Base-by-base conservation (phyloP, 1,140 invertebrate species). In the Zaprionus gabonicus region DNA sequence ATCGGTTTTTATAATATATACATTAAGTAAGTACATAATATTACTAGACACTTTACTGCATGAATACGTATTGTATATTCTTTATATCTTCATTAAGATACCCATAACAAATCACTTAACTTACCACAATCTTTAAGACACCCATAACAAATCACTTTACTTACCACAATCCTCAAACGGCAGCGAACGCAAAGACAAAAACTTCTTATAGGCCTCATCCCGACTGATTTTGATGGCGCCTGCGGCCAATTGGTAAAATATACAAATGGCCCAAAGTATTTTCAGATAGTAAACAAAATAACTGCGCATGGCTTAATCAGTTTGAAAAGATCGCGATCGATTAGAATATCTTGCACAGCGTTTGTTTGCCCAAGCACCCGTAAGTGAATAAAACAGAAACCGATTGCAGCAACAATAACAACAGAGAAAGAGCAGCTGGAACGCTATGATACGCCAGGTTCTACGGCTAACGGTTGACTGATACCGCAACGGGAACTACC, bases 81-180 rank as follows among this genome's bases (percentile, higher is more conserved):
- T 4, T 15, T 41, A 41, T 41, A 41, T 15, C 5, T 2, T n/a
- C 38, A 41, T 41, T 1, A 4, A 41, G 38, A 12, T 1, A 44
- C n/a, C n/a, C n/a, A 9, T 38, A 4, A 4, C 7, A 46, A 58
- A 4, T 58, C 17, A 36, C 3, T 6, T 36, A 5, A 90, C 85
- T 90, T 46, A 90, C 85, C 85, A 68, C 85, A 90, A 49, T 90
- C 85, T 20, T 20, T 20, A 20, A 41, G 38, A 12, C 0, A 44
- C n/a, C n/a, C n/a, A 9, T 38, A 4, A 4, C 7, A 46, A 58
- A 4, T 58, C 17, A 36, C 3, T 6, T 36, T 3, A 90, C 85
- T 90, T 46, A 90, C 85, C 85, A 68, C 85, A 90, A 49, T 90
- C 85, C 67, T 90, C 85, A 10, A 90, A 90, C 2, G 85, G 76